A percentile compares a stretch with the other conserved stretches of the same genome.
Evolutionary conservation across 2,888 invertebrate genomes (phyloP).

Genomic region (Galerucella nymphaeae): DNA sequence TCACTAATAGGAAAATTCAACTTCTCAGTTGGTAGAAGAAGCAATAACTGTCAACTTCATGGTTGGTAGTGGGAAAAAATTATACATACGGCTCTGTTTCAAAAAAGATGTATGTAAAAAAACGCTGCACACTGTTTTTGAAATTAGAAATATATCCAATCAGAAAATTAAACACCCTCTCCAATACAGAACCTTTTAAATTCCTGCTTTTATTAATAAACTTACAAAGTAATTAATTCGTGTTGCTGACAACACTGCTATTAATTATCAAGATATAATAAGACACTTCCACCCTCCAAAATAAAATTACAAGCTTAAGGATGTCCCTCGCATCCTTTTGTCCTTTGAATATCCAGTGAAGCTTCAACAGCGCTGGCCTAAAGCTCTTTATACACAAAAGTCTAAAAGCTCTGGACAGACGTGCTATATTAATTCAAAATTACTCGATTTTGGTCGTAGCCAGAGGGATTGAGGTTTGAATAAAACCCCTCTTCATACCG

Average conservation of each 20-base stretch:
- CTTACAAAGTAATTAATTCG: conserved; percentile 5
- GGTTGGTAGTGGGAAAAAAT: too few relatives aligned
- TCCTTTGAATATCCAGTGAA: conserved; percentile 22
- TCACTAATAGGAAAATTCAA: too few relatives aligned
- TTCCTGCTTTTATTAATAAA: conserved; percentile 7
- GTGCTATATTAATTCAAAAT: conserved; percentile 18
- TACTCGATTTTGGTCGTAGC: neutral
- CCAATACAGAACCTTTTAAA: neutral
- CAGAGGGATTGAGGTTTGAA: neutral
- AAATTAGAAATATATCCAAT: neutral
- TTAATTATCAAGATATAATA: conserved; percentile 22
- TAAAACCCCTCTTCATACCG: neutral
- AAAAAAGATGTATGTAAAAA: too few relatives aligned
- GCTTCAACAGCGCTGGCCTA: conserved; percentile 8
- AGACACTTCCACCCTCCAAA: conserved; percentile 12
- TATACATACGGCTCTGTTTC: too few relatives aligned
- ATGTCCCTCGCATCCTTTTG: conserved; percentile 17
- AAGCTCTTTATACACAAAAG: conserved; percentile 12
- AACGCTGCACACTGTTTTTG: neutral
- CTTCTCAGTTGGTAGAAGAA: too few relatives aligned
- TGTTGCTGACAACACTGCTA: conserved; percentile 9
- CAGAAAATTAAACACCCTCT: neutral
- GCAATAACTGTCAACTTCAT: too few relatives aligned
- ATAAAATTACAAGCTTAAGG: conserved; percentile 23
- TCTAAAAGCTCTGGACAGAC: conserved; percentile 16